These are phyloP conservation scores for Sesia bembeciformis DNA, from an alignment of 2,888 invertebrate genomes.

Conservation along the genomic window DNA sequence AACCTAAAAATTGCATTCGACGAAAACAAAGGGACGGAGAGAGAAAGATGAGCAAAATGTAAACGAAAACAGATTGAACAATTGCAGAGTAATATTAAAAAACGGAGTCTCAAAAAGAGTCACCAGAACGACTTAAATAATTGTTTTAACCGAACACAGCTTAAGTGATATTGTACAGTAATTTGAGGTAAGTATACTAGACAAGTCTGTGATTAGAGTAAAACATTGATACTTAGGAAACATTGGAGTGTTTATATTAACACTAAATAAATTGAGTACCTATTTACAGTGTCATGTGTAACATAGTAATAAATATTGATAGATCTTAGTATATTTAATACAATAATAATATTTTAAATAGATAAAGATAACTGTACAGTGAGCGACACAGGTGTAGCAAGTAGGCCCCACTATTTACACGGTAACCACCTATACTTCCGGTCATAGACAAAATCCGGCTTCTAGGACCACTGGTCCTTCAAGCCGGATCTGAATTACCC, in stretches of 20 bases:
- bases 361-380: slow-evolving; percentile 42
- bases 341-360: background rate
- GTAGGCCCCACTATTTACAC: slow-evolving; percentile 56
- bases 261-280: slow-evolving; percentile 1
- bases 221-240: slow-evolving; percentile 16
- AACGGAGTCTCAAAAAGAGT: slow-evolving; percentile 3
- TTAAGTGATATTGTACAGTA: slow-evolving; percentile 34
- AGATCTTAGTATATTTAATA: slow-evolving; percentile 1
- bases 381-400: slow-evolving; percentile 67
- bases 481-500: slow-evolving; percentile 2
- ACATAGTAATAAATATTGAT: slow-evolving; percentile 4
- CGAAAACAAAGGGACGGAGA: slow-evolving; percentile 45
- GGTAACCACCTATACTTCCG: slow-evolving; percentile 1
- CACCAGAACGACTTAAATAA: background rate
- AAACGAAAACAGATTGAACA: background rate
- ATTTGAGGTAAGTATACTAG: slow-evolving; percentile 15
- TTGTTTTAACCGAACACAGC: slow-evolving; percentile 36
- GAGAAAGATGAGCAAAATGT: slow-evolving; percentile 51
- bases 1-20: background rate
- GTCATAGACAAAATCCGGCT: background rate
- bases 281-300: slow-evolving; percentile 15
- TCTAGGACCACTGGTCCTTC: slow-evolving; percentile 1
- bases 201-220: slow-evolving; percentile 9
- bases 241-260: slow-evolving; percentile 5
- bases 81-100: background rate